Conservation (phyloP, 2,797 vertebrate species). For the Coendou prehensilis region DNA sequence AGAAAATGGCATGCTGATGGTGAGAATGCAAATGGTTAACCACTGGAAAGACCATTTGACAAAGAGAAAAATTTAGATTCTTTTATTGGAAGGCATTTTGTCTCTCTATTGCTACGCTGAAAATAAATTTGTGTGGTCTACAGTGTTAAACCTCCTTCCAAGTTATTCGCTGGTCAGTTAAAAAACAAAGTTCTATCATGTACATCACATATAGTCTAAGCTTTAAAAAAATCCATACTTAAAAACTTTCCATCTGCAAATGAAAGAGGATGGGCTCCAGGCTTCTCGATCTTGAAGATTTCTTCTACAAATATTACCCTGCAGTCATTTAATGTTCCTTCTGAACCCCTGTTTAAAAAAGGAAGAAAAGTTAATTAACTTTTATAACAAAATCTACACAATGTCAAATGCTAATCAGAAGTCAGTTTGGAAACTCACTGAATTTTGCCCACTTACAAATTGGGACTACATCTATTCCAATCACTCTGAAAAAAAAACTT, state of each 20-base stretch:
- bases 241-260: conserved; percentile 97
- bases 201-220: conserved; percentile 28
- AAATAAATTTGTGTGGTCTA: conserved; percentile 58
- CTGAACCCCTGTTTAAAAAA: conserved; percentile 92
- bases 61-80: not conserved
- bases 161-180: conserved; percentile 59
- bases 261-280: conserved; percentile 93
- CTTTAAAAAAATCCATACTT: conserved; percentile 91
- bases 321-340: conserved; percentile 96
- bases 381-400: conserved; percentile 64
- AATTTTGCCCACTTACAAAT: conserved; percentile 50
- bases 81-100: not conserved
- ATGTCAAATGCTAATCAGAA: conserved; percentile 58
- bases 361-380: conserved; percentile 72
- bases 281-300: conserved; percentile 97
- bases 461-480: conserved; percentile 14
- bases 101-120: not conserved
- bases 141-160: conserved; percentile 50
- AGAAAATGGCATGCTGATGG: not conserved
- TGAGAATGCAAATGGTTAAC: not conserved
- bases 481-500: not conserved
- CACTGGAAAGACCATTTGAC: not conserved
- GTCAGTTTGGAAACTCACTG: conserved; percentile 37
- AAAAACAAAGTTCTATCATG: conserved; percentile 54
- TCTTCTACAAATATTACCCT: conserved; percentile 97